These are phyloP conservation scores for Lonchura striata DNA, from an alignment of 2,113 vertebrate genomes.

Conservation along the genomic window DNA sequence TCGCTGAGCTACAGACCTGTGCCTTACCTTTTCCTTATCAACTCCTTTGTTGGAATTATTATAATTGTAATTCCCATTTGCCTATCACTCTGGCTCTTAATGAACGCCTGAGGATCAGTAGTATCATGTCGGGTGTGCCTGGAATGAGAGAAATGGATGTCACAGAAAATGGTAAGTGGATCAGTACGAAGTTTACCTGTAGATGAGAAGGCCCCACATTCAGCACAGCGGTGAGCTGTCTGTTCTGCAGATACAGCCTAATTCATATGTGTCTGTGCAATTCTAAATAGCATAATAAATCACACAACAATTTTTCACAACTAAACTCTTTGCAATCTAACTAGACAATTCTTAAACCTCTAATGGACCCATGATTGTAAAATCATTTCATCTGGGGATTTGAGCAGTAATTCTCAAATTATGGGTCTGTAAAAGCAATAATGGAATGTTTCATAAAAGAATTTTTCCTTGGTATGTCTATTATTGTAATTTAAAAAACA, in stretches of 20 bases:
- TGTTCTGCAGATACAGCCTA: not conserved
- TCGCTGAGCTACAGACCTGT: not conserved
- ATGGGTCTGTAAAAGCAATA: slow-evolving; percentile 8
- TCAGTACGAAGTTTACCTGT: not conserved
- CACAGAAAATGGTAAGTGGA: not conserved
- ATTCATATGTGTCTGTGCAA: not conserved
- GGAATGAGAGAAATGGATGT: not conserved
- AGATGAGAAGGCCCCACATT: not conserved
- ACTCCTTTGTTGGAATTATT: not conserved
- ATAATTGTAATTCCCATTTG: not conserved
- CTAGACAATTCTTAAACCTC: slow-evolving; percentile 19
- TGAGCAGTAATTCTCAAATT: slow-evolving; percentile 58
- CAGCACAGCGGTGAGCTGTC: not conserved
- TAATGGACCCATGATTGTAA: slow-evolving; percentile 37
- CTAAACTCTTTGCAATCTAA: slow-evolving; percentile 7
- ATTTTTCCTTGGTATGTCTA: not conserved
- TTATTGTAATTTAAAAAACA: slow-evolving; percentile 35
- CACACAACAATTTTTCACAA: not conserved
- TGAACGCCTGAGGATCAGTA: slow-evolving; percentile 1
- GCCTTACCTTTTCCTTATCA: not conserved
- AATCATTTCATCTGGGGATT: slow-evolving; percentile 45
- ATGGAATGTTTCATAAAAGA: slow-evolving; percentile 36
- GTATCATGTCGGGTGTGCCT: not conserved
- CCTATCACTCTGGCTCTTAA: not conserved
- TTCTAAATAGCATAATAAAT: not conserved